A percentile compares a stretch with the other conserved stretches of the same genome.
phyloP scores from a whole-genome alignment of 2,113 vertebrate species.

The Saccopteryx leptura region DNA sequence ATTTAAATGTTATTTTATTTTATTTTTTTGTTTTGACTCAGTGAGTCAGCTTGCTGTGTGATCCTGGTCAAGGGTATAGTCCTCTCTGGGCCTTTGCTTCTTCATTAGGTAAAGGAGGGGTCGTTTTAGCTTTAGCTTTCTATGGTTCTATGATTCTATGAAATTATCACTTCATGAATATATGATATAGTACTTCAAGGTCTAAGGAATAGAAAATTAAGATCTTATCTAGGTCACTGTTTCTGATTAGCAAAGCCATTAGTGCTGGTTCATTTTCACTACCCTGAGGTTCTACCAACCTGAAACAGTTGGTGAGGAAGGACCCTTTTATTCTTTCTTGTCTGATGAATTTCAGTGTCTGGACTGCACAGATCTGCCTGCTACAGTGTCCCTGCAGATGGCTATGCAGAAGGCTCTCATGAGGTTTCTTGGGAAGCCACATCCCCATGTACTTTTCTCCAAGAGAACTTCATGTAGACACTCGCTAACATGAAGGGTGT shows the following conservation, averaged over 20 bases:
- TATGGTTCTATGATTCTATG: slow-evolving; percentile 26
- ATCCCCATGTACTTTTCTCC: neutral
- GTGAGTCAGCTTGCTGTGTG: neutral
- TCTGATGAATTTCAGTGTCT: slow-evolving; percentile 37
- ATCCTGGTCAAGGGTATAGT: neutral
- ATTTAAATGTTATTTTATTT: slow-evolving; percentile 32
- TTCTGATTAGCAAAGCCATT: slow-evolving; percentile 72
- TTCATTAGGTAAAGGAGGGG: neutral
- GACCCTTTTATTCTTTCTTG: neutral
- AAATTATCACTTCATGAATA: slow-evolving; percentile 69
- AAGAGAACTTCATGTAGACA: neutral
- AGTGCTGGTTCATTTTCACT: slow-evolving; percentile 52
- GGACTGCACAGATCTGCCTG: neutral
- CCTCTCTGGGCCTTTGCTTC: slow-evolving; percentile 17
- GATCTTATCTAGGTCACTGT: slow-evolving; percentile 67
- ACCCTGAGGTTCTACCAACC: slow-evolving; percentile 31
- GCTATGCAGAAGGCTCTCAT: neutral
- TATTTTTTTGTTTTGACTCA: neutral
- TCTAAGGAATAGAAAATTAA: slow-evolving; percentile 70
- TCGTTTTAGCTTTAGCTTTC: neutral
- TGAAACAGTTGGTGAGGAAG: slow-evolving; percentile 40
- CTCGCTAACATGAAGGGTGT: neutral
- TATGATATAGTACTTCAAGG: neutral
- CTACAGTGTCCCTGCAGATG: neutral
- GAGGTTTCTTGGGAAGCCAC: neutral